Evolutionary conservation across 2,797 vertebrate genomes (phyloP).

Genomic region (Pithecia hirsuta): DNA sequence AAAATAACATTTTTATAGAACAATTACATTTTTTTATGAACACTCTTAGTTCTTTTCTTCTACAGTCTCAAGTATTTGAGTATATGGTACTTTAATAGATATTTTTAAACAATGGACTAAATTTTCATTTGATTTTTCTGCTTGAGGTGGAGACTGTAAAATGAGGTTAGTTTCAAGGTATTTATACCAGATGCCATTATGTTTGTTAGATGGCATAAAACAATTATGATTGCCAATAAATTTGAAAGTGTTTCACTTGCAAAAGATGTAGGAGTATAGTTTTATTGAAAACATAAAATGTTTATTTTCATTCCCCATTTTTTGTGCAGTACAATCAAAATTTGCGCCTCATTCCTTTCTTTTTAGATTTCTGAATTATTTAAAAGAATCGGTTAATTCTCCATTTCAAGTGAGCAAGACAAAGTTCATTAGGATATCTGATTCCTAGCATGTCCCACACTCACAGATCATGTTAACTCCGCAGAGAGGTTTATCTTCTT

Average conservation of each 20-base stretch:
- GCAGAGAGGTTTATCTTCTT: constrained; percentile 72
- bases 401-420: constrained; percentile 70
- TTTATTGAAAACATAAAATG: constrained; percentile 69
- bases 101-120: constrained; percentile 13
- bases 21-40: constrained; percentile 33
- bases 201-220: constrained; percentile 38
- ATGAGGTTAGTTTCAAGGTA: constrained; percentile 34
- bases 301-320: constrained; percentile 22
- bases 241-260: constrained; percentile 43
- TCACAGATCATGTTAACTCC: constrained; percentile 77
- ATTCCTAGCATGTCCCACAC: constrained; percentile 68
- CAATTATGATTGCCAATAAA: constrained; percentile 44
- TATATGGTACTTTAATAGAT: background rate
- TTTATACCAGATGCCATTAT: constrained; percentile 32
- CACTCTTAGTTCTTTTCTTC: background rate
- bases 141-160: background rate
- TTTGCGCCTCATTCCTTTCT: constrained; percentile 53
- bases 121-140: constrained; percentile 50
- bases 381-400: constrained; percentile 77
- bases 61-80: background rate
- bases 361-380: constrained; percentile 72
- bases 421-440: constrained; percentile 78
- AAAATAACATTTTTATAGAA: constrained; percentile 12
- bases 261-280: constrained; percentile 34
- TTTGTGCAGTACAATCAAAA: constrained; percentile 33